Base-by-base conservation (phyloP, 2,113 vertebrate species). In the Taxidea taxus region DNA sequence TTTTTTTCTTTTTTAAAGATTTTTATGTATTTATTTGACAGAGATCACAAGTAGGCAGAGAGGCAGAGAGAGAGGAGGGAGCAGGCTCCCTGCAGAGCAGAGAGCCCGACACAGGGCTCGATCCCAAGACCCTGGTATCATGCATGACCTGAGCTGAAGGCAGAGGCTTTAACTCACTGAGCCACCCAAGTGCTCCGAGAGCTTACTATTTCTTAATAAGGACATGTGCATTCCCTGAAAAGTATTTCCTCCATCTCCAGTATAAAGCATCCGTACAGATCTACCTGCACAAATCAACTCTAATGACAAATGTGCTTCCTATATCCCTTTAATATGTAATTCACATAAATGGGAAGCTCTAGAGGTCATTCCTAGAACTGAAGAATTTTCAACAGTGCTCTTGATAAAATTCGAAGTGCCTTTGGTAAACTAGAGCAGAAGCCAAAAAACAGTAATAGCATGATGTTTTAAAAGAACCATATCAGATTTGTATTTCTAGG, bases 401-500 rank as follows among this genome's bases (percentile, higher is more conserved):
- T 7, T 7, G 6, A 39, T 81, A 47, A 27, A 94, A 89, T 91
- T 86, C 89, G 16, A 77, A 72, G 51, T 58, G 58, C 44, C 18
- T 20, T 51, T n/a, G 4, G 10, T 47, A 91, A 90, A 54, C 34
- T 62, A 70, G 3, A 70, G 8, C 27, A 14, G 29, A 78, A 4
- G 68, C 42, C n/a, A 56, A 90, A 93, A 66, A 66, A 91, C n/a
- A 0, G 27, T n/a, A 62, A 39, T 21, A 6, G 25, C 62, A 77
- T 88, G 3, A 77, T 23, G 16, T 84, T 14, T 21, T 42, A 29
- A 37, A 82, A 60, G 9, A 16, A 51, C 14, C 11, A 7, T 29
- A 37, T 83, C 44, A 66, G 68, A 95, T 85, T 74, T 54, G 21
- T 70, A 82, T 37, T 54, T 92, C 44, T 39, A 42, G n/a, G 15